Conservation (phyloP, 2,797 vertebrate species). For the Yasuhikotakia modesta region DNA sequence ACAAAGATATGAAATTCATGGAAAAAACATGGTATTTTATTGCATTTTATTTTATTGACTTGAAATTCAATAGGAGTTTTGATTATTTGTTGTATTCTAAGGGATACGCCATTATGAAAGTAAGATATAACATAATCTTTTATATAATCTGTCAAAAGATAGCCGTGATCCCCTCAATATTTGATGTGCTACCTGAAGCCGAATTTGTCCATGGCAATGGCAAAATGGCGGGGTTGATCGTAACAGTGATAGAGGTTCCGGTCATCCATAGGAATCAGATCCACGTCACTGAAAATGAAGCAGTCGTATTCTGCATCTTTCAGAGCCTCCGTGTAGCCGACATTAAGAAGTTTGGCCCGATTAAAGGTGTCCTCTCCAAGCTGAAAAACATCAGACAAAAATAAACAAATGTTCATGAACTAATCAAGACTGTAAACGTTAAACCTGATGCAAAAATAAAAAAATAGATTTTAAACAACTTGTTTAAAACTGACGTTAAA, state of each 20-base stretch:
- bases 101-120: not conserved
- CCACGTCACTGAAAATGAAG: conserved; percentile 98
- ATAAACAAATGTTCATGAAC: not conserved
- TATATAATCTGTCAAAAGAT: not conserved
- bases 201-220: conserved; percentile 99
- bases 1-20: conserved; percentile 31
- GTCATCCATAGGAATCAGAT: conserved; percentile 98
- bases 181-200: conserved; percentile 85
- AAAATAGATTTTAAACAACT: too few relatives aligned
- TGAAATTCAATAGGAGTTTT: not conserved
- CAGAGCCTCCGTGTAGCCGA: conserved; percentile 91
- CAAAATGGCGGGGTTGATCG: conserved; percentile 95
- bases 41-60: conserved; percentile 3
- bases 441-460: not conserved
- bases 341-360: conserved; percentile 93
- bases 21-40: conserved; percentile 15
- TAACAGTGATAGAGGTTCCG: conserved; percentile 98
- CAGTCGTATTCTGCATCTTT: conserved; percentile 93
- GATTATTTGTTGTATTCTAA: conserved; percentile 6
- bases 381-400: conserved; percentile 68
- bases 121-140: conserved; percentile 21
- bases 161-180: not conserved
- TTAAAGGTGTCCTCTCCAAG: conserved; percentile 96
- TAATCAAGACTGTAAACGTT: not conserved
- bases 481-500: too few relatives aligned